Base-by-base conservation (phyloP, 2,888 invertebrate species). In the Mythimna impura region DNA sequence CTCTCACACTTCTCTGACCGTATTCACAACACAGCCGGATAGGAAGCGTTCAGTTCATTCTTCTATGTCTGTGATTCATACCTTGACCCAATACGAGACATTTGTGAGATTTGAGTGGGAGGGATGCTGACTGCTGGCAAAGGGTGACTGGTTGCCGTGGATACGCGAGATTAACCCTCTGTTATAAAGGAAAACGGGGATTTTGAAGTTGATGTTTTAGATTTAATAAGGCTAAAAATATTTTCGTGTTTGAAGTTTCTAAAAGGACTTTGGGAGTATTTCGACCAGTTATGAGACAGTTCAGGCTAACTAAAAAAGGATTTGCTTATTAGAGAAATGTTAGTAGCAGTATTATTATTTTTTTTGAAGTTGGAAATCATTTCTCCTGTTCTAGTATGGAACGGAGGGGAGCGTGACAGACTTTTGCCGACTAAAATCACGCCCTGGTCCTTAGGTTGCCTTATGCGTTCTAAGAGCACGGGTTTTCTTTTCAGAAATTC, bases 141-240 rank as follows among this genome's bases (percentile, higher is more conserved):
- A 73, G 30, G 71, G 58, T 76, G 83, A 70, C 66, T 69, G 71
- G 76, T 82, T 69, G 64, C 68, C 70, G 22, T 25, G 71, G 68
- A 79, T 65, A 71, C 22, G 40, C 25, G 43, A 69, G 80, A 69
- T 82, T 76, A 82, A 54, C 63, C 55, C 30, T 20, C 6, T 20
- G 63, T 0, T 47, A 55, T 71, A 58, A 64, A 66, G 43, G 57
- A 40, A 52, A 63, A 50, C 9, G 25, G 10, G 2, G 52, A 40
- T 67, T 70, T 65, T 64, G 12, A 67, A 54, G 65, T 20, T 22
- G 22, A 36, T 47, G 12, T 34, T 69, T 69, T 30, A 43, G 30
- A 20, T 22, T 47, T 75, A 34, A 10, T n/a, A 36, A 30, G 3
- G 34, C 17, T n/a, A 17, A 20, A 73, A 52, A 60, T 73, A 20